Evolutionary conservation across 2,113 vertebrate genomes (phyloP), one percentile per base, ranked within the genome.

Genomic region (Glaucidium brasilianum): DNA sequence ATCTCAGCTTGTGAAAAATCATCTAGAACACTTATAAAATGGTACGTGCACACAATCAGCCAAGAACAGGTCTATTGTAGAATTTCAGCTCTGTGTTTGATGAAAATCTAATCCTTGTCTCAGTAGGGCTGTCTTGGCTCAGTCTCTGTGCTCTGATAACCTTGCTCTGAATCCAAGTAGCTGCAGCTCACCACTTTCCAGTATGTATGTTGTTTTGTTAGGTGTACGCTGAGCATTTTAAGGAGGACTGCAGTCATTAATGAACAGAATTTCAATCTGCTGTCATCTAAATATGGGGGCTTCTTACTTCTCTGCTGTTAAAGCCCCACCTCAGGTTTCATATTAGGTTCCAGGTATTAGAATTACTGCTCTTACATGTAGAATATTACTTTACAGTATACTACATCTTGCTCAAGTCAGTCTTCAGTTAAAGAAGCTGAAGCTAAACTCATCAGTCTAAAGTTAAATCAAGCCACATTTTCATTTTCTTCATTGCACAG

Each of bases 191-290:
- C 64, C 83, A 23, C 66, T 90, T 90, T 34, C 62, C 71, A 15
- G 26, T 4, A 29, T 2, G 41, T 66, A 30, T 67, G 58, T 91
- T 92, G 81, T 63, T 82, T 71, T 82, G 66, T 67, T 64, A 93
- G 77, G 78, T 63, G 9, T 82, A 90, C 13, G 58, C 66, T 39
- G 53, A 90, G 82, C 95, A 90, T 96, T 92, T 92, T 90, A 94
- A 96, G 64, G 82, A 94, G 85, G 22, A 64, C 94, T 90, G 96
- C 94, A 97, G 92, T 82, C 71, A 50, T 66, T 97, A 97, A 95
- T 27, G 53, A 94, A 93, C 74, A 83, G 90, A 95, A 95, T 94
- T 92, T 90, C 88, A 96, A 95, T 93, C 77, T 94, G 21, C 78
- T 82, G 19, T 85, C 67, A 90, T 14, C 22, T 72, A 81, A 67